These are phyloP conservation scores for Lamellibrachia luymesi DNA, from an alignment of 1,140 invertebrate genomes.

Conservation along the genomic window DNA sequence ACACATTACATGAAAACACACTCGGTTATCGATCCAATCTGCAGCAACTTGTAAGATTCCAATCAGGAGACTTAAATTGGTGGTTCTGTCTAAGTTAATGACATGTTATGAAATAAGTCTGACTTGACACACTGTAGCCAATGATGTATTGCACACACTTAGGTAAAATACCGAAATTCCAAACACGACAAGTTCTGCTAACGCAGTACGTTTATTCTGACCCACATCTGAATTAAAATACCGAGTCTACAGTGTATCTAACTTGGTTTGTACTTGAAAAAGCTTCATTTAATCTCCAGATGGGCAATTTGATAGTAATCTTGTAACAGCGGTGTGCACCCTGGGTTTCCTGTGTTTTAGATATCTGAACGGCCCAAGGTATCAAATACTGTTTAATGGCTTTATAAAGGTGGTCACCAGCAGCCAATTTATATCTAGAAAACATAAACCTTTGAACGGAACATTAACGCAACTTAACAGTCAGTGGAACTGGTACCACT, in stretches of 20 bases:
- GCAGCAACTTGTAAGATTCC: neutral
- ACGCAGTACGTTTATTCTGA: neutral
- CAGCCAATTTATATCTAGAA: neutral
- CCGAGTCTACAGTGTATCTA: neutral
- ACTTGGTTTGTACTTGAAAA: neutral
- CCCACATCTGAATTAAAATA: neutral
- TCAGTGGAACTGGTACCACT: neutral
- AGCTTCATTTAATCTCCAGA: neutral
- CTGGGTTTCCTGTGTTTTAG: neutral
- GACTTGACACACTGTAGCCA: neutral
- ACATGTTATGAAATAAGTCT: neutral
- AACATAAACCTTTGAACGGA: neutral
- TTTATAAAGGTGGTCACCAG: neutral
- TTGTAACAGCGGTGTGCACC: neutral
- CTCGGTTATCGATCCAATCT: neutral
- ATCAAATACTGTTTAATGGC: neutral
- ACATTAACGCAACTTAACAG: neutral
- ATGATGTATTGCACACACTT: neutral
- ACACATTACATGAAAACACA: neutral
- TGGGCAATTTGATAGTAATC: neutral
- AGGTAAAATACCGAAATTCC: neutral
- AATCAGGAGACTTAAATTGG: neutral
- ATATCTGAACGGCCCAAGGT: neutral
- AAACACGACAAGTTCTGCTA: neutral
- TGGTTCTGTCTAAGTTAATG: neutral